Evolutionary conservation across 2,797 vertebrate species (phyloP), one percentile per base, ranked within the genome.

Genomic region (Pampus argenteus): DNA sequence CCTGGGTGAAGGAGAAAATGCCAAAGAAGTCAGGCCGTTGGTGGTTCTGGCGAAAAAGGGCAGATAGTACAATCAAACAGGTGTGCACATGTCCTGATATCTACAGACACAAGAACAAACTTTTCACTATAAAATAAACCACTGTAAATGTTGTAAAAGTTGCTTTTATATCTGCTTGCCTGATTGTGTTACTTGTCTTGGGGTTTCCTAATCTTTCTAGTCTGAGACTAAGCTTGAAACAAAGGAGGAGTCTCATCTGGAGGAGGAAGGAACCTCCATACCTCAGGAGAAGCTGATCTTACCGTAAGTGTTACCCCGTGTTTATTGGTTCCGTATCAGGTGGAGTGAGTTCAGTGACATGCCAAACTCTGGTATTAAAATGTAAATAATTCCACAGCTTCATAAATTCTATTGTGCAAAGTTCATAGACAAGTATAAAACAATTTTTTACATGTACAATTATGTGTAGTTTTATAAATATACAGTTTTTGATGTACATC

Each of bases 1-100:
- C 97, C 71, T 99, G 97, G 97, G 95, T 98, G 55, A 98, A 98
- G 91, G 97, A 98, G 84, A 98, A 97, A 91, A 99, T 99, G 97
- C 97, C 97, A 91, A 99, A 99, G 94, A 99, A 99, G 86, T 97
- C 98, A 31, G 97, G 96, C 48, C 95, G 98, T 51, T 99, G 98
- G 98, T 99, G 98, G 98, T 99, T 99, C 92, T 99, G 97, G 98
- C 93, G 97, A 71, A 95, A 95, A 81, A 96, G 97, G 79, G 95
- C 91, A 10, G 98, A 99, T 70, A 97, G 95, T 87, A 94, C 97
- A 92, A 93, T 95, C 65, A 98, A 97, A 84, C 96, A 98, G 96
- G 98, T 98, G 87, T 70, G 75, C 5, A 48, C 0, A 26, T 45
- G 13, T 63, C 29, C 23, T 44, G 23, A 44, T 1, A 31, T 26